These are phyloP conservation scores for Coluber constrictor DNA, from an alignment of 2,797 vertebrate genomes.

Conservation along the genomic window DNA sequence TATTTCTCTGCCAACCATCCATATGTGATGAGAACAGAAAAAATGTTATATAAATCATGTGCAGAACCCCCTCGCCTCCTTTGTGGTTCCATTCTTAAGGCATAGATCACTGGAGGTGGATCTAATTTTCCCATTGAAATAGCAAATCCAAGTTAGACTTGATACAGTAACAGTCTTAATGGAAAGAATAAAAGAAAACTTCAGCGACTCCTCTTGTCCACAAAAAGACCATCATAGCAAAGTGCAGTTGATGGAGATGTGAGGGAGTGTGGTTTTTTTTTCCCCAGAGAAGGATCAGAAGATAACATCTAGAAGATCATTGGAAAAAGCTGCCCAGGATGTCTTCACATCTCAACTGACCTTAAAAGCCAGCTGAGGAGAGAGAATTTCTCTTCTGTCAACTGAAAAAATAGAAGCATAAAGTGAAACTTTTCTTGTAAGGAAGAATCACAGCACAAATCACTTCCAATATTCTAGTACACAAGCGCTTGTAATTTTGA, in stretches of 20 bases:
- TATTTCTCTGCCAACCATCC: slow-evolving; percentile 18
- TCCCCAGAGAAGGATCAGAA: not conserved
- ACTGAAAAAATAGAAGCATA: not conserved
- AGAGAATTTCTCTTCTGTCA: not conserved
- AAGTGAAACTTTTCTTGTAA: not conserved
- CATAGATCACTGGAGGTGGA: slow-evolving; percentile 7
- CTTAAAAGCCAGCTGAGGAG: not conserved
- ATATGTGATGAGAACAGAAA: slow-evolving; percentile 9
- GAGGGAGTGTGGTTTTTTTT: not conserved
- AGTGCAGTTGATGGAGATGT: not conserved
- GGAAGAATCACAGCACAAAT: not conserved
- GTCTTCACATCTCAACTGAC: not conserved
- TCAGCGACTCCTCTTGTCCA: not conserved
- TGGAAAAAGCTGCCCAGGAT: not conserved
- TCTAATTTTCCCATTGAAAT: not conserved
- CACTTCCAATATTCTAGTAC: not conserved
- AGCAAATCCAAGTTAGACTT: not conserved
- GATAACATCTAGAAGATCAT: not conserved
- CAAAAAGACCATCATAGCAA: not conserved
- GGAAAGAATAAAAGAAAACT: rapidly evolving
- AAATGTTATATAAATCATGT: not conserved
- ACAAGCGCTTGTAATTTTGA: not conserved
- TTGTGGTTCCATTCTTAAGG: slow-evolving; percentile 34
- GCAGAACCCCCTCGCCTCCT: not conserved
- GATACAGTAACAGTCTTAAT: not conserved